Evolutionary conservation across 92 coral and sea anemone species (phyloP).

Genomic region (Zoanthus sociatus): DNA sequence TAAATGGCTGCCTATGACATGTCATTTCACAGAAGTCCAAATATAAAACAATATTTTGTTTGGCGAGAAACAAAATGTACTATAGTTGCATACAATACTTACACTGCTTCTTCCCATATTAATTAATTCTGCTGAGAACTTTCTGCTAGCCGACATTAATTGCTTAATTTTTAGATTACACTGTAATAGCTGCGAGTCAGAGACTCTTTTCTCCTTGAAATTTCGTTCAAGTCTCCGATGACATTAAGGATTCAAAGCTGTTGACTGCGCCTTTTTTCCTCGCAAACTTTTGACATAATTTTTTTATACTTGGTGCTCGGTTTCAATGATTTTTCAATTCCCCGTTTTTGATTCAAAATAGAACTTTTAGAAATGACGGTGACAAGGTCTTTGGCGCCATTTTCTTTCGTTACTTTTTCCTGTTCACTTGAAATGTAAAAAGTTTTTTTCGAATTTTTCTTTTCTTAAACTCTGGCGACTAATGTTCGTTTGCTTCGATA

Average conservation of each 20-base stretch:
- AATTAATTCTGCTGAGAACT: no score
- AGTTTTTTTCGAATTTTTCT: neutral
- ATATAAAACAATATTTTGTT: no score
- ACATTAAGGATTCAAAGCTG: neutral
- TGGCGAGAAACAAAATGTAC: no score
- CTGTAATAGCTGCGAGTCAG: neutral
- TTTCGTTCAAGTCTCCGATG: neutral
- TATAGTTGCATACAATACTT: no score
- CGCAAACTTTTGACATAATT: neutral
- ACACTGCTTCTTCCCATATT: no score
- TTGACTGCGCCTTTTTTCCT: neutral
- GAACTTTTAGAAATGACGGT: constrained; percentile 3
- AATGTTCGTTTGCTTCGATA: no score
- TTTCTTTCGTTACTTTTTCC: neutral
- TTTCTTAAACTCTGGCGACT: neutral
- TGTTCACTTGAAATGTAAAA: neutral
- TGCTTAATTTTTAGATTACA: neutral
- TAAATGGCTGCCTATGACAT: no score
- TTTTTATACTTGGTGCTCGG: constrained; percentile 5
- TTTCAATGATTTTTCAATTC: neutral
- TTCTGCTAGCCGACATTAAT: no score
- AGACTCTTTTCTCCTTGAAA: neutral
- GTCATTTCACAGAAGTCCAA: no score
- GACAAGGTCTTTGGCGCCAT: constrained; percentile 14
- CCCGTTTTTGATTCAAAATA: neutral